A percentile compares a stretch with the other conserved stretches of the same genome.
These are phyloP conservation scores for Cheilosia variabilis DNA, from an alignment of 2,888 invertebrate species.

Conservation along the genomic window DNA sequence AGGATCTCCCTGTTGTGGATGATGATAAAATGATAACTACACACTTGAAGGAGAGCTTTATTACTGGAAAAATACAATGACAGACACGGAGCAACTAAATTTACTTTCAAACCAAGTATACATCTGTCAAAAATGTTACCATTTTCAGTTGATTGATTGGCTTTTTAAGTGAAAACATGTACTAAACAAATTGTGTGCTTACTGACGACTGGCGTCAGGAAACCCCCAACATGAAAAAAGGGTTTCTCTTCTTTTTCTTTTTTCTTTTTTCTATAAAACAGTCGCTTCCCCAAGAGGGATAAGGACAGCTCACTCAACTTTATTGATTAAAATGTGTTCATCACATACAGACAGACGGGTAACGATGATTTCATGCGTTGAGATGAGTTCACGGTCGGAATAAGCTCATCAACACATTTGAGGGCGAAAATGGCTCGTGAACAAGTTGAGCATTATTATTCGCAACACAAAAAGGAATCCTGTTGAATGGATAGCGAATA, in stretches of 20 bases:
- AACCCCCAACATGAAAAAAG: conserved; percentile 13
- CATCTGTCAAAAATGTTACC: neutral
- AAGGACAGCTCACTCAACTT: conserved; percentile 32
- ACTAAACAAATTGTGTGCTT: neutral
- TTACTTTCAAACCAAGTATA: neutral
- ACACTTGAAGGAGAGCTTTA: neutral
- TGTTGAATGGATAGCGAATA: conserved; percentile 18
- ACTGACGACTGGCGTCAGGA: conserved; percentile 33
- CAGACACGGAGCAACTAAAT: neutral
- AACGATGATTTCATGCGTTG: conserved; percentile 43
- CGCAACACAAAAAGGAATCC: neutral
- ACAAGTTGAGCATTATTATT: no score
- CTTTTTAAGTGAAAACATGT: neutral
- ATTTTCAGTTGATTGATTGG: conserved; percentile 22
- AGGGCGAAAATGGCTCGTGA: neutral
- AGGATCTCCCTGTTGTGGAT: conserved; percentile 10
- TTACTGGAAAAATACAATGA: neutral
- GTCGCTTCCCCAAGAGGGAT: neutral
- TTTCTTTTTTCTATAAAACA: neutral
- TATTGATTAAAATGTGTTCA: conserved; percentile 42
- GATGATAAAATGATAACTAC: conserved; percentile 16
- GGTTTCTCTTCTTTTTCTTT: neutral
- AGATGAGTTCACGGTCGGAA: conserved; percentile 48
- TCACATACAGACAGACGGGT: neutral
- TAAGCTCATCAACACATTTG: conserved; percentile 19